These are phyloP conservation scores for Muscicapa striata DNA, from an alignment of 2,797 vertebrate genomes.

Conservation along the genomic window DNA sequence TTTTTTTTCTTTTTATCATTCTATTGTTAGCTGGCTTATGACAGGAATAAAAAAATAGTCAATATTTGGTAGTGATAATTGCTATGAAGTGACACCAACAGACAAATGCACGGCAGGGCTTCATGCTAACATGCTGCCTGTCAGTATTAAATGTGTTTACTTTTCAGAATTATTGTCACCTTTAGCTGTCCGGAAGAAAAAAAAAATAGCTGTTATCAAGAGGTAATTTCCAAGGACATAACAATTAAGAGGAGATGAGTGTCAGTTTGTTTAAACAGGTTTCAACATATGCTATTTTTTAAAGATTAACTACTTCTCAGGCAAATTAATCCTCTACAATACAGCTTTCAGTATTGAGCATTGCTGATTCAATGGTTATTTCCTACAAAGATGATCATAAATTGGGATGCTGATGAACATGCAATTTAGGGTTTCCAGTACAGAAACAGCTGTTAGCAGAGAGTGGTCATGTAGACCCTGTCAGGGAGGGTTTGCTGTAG, in stretches of 20 bases:
- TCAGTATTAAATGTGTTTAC: not conserved
- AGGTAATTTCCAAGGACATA: not conserved
- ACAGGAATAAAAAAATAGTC: not conserved
- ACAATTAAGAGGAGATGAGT: not conserved
- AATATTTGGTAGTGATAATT: not conserved
- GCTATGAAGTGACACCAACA: not conserved
- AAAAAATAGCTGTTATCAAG: not conserved
- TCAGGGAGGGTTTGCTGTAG: conserved; percentile 15
- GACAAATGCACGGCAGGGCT: not conserved
- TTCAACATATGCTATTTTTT: not conserved
- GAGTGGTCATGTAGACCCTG: not conserved
- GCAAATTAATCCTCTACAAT: not conserved
- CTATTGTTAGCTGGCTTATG: not conserved
- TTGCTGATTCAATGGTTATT: not conserved
- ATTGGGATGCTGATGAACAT: not conserved
- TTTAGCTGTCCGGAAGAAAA: not conserved
- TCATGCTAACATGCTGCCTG: not conserved
- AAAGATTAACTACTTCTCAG: not conserved
- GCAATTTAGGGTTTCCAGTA: not conserved
- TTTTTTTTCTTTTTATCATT: not conserved
- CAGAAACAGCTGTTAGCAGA: conserved; percentile 42
- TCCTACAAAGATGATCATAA: not conserved
- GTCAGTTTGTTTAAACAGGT: not conserved
- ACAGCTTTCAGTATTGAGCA: not conserved
- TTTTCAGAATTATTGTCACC: not conserved